Base-by-base conservation (phyloP, 2,888 invertebrate species). In the Sesamia inferens region DNA sequence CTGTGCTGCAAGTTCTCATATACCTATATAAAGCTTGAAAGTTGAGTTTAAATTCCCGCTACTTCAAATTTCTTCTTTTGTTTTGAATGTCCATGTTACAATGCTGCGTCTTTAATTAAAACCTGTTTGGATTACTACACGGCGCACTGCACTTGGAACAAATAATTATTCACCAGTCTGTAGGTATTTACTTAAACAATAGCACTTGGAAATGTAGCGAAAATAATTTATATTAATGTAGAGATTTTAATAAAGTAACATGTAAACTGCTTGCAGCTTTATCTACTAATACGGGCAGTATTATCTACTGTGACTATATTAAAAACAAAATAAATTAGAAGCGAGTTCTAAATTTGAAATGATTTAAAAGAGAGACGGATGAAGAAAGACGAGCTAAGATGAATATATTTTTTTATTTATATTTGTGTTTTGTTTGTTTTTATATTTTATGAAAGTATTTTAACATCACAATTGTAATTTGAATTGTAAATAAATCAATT, bases 11-110 rank as follows among this genome's bases (percentile, higher is more conserved):
- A 10, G 10, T 58, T 31, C 5, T 24, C 16, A 24, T 58, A 16
- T 31, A 31, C 31, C 31, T 31, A 31, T 57, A 68, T 8, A 48
- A 69, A 68, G 44, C n/a, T 47, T 68, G n/a, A n/a, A 68, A 68
- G n/a, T n/a, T 22, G 5, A 31, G 16, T 68, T 67, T 22, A n/a
- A n/a, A 22, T 68, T n/a, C 5, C 8, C 42, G 22, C 22, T 67
- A 24, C 0, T 42, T 22, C 22, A 16, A 67, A 47, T 7, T 14
- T 42, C 4, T 24, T 42, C 47, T 47, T 47, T 68, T 47, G 47
- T 47, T 48, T 39, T 68, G 0, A 39, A 22, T 48, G n/a, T 68
- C 22, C 19, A 68, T 4, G 14, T 42, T 14, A 48, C 19, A 24
- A 0, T 55, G 24, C 16, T 44, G n/a, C 0, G 14, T 44, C 44